phyloP scores from a whole-genome alignment of 2,888 invertebrate genomes.

The Calliphora vomitoria region DNA sequence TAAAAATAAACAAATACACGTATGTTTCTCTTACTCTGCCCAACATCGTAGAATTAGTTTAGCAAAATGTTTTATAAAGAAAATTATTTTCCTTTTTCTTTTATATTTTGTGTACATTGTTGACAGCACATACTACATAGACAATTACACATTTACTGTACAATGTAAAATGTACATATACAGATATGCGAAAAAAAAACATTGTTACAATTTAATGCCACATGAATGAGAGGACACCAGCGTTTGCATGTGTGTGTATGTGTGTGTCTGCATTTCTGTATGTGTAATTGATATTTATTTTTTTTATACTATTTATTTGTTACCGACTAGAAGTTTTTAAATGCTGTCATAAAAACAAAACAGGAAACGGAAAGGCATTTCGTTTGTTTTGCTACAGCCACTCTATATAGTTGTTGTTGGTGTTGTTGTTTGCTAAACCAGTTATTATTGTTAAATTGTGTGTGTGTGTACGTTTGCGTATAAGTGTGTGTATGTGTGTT shows the following conservation, averaged over 20 bases:
- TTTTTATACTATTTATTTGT: conserved; percentile 27
- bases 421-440: conserved; percentile 57
- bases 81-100: conserved; percentile 47
- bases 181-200: background rate
- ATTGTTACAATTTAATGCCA: conserved; percentile 38
- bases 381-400: conserved; percentile 60
- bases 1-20: conserved; percentile 10
- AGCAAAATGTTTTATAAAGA: conserved; percentile 32
- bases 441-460: conserved; percentile 53
- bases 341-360: conserved; percentile 74
- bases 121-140: conserved; percentile 10
- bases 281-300: conserved; percentile 63
- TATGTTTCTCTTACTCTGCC: conserved; percentile 1
- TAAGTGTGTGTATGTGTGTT: background rate
- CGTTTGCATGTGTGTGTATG: conserved; percentile 22
- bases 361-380: conserved; percentile 75
- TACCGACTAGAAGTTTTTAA: conserved; percentile 61
- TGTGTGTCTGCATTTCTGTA: background rate
- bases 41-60: conserved; percentile 41
- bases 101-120: background rate
- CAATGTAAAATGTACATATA: background rate
- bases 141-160: conserved; percentile 3
- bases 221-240: conserved; percentile 10
- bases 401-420: conserved; percentile 29
- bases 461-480: background rate